Evolutionary conservation across 1,140 invertebrate species (phyloP).

Genomic region (Monomorium pharaonis): DNA sequence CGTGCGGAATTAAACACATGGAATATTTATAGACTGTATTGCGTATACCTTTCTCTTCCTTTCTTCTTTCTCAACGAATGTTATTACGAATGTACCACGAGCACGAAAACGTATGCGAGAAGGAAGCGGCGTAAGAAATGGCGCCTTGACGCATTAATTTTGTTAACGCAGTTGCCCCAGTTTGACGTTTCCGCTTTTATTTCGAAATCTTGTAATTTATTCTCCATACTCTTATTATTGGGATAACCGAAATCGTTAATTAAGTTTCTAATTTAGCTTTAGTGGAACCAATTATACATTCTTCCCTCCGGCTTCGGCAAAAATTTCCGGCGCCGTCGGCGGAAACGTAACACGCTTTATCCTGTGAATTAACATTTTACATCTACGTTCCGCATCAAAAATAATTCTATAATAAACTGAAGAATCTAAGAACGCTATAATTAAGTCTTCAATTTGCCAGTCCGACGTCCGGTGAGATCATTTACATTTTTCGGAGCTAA

Average conservation of each 20-base stretch:
- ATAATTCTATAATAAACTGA: background rate
- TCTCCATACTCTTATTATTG: background rate
- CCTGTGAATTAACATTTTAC: conserved; percentile 2
- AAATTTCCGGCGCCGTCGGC: conserved; percentile 12
- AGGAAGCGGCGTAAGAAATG: background rate
- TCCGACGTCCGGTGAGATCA: too few species aligned
- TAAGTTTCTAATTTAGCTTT: conserved; percentile 24
- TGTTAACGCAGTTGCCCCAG: background rate
- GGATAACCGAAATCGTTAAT: conserved; percentile 19
- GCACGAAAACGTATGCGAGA: background rate
- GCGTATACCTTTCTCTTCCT: too few species aligned
- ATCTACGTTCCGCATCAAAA: background rate
- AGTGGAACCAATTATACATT: conserved; percentile 24
- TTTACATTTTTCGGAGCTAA: conserved; percentile 6
- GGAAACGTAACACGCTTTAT: conserved; percentile 21
- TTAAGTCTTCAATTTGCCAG: background rate
- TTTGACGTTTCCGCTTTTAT: background rate
- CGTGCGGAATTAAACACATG: conserved; percentile 16
- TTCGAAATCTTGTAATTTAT: conserved; percentile 2
- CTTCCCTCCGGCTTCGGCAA: background rate
- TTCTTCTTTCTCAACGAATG: background rate
- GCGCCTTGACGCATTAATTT: background rate
- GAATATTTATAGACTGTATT: conserved; percentile 22
- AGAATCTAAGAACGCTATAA: background rate
- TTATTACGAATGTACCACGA: background rate